Conservation (phyloP, 2,888 invertebrate species). For the Xylota sylvarum region DNA sequence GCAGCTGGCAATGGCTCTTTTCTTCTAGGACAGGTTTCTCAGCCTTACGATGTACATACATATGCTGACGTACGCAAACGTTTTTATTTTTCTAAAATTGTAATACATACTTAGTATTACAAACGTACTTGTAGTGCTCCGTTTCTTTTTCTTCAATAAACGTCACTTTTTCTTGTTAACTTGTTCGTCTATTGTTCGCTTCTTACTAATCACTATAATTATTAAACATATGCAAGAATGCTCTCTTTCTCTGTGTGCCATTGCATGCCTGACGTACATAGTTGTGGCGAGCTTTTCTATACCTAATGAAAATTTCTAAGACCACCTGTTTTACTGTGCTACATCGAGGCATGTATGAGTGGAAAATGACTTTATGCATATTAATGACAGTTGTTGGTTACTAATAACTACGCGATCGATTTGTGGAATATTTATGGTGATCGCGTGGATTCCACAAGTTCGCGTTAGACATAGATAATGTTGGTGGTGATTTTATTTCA, state of each 20-base stretch:
- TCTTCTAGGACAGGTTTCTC: slow-evolving; percentile 5
- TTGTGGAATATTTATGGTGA: slow-evolving; percentile 20
- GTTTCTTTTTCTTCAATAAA: not conserved
- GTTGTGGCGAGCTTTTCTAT: no score
- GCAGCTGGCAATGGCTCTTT: not conserved
- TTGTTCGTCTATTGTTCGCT: slow-evolving; percentile 43
- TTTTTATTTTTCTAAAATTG: not conserved
- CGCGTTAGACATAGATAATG: not conserved
- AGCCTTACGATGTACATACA: not conserved
- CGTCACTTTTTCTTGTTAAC: slow-evolving; percentile 15
- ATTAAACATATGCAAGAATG: slow-evolving; percentile 29
- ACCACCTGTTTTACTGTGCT: slow-evolving; percentile 44
- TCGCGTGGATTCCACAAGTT: slow-evolving; percentile 44
- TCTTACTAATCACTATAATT: slow-evolving; percentile 16
- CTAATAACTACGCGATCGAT: slow-evolving; percentile 2
- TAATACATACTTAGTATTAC: not conserved
- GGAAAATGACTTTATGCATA: slow-evolving; percentile 41
- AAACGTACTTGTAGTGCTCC: not conserved
- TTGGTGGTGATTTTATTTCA: slow-evolving; percentile 19
- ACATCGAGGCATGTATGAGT: slow-evolving; percentile 13
- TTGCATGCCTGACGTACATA: not conserved
- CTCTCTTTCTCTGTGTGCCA: slow-evolving; percentile 2
- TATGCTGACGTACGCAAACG: not conserved
- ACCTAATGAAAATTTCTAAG: slow-evolving; percentile 17
- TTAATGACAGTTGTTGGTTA: slow-evolving; percentile 28